Evolutionary conservation across 2,797 vertebrate species (phyloP).

Genomic region (Channa striata): DNA sequence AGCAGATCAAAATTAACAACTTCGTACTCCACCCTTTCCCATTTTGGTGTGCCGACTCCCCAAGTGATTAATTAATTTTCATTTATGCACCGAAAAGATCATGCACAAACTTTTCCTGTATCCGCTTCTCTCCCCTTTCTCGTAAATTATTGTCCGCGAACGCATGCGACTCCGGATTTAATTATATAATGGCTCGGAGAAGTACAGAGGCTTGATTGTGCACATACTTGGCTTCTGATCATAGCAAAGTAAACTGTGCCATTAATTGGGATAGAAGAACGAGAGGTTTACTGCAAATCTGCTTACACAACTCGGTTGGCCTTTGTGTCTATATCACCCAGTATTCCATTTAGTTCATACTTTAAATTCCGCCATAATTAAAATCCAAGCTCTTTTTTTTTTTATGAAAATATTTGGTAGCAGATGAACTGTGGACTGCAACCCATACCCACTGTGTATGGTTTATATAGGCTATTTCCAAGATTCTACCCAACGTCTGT

Average conservation of each 20-base stretch:
- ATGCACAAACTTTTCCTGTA: constrained; percentile 53
- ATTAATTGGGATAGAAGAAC: constrained; percentile 58
- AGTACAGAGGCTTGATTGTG: constrained; percentile 69
- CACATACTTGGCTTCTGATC: constrained; percentile 68
- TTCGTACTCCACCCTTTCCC: constrained; percentile 60
- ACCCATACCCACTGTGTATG: background rate
- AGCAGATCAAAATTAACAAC: constrained; percentile 69
- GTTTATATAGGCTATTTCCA: constrained; percentile 3
- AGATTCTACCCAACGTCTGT: background rate
- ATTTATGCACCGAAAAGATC: constrained; percentile 77
- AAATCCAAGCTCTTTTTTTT: constrained; percentile 18
- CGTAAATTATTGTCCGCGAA: constrained; percentile 74
- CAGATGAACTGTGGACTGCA: background rate
- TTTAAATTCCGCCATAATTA: constrained; percentile 16
- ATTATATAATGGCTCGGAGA: constrained; percentile 74
- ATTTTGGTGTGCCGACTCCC: constrained; percentile 66
- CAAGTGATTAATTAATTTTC: constrained; percentile 82
- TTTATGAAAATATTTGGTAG: constrained; percentile 23
- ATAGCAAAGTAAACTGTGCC: constrained; percentile 69
- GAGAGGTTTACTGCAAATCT: constrained; percentile 65
- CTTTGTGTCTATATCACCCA: constrained; percentile 24
- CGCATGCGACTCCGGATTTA: constrained; percentile 66
- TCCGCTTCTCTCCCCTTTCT: constrained; percentile 57
- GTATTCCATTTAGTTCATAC: constrained; percentile 32
- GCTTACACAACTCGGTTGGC: constrained; percentile 35